Evolutionary conservation across 2,888 invertebrate genomes (phyloP), one percentile per base, ranked within the genome.

Genomic region (Microctonus aethiopoides): DNA sequence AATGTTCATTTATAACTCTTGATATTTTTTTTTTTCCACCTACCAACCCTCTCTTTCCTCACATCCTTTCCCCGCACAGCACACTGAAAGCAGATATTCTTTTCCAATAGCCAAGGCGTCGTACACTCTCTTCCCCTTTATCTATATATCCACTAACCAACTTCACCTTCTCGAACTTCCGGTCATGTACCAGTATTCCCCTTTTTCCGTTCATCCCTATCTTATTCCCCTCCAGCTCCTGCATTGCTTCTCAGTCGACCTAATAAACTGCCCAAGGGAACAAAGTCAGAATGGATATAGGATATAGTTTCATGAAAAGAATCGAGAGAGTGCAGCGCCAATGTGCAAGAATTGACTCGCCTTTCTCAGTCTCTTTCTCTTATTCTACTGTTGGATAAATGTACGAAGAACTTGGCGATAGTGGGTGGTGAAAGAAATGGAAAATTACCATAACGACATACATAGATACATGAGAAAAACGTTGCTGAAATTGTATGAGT

Each of bases 381-480:
- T 41, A 5, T 13, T n/a, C 46, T 7, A n/a, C 46, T 20, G 3
- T 46, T n/a, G n/a, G n/a, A n/a, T n/a, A n/a, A n/a, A n/a, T 41
- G 7, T 6, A 11, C 13, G 3, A 29, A 9, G 29, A 26, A 10
- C 20, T 52, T 4, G 4, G 52, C 16, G 4, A 20, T n/a, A 57
- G 9, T n/a, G 32, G 57, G 34, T 13, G 32, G 57, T n/a, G 29
- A 66, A 24, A 56, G 60, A 41, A 69, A 72, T 67, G 71, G 68
- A 68, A 65, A 76, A 81, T 81, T 81, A 81, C 78, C 81, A 81
- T 81, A 81, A 81, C 79, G 78, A 81, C 80, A 81, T 81, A 77
- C 79, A 81, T 80, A 80, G 78, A 80, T 80, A 78, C 76, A 81
- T 68, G 74, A 79, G 76, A 73, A 60, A 67, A 70, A 63, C 57